A percentile compares a stretch with the other conserved stretches of the same genome.
phyloP scores from a whole-genome alignment of 2,888 invertebrate genomes.

The Hydropsyche betteni region DNA sequence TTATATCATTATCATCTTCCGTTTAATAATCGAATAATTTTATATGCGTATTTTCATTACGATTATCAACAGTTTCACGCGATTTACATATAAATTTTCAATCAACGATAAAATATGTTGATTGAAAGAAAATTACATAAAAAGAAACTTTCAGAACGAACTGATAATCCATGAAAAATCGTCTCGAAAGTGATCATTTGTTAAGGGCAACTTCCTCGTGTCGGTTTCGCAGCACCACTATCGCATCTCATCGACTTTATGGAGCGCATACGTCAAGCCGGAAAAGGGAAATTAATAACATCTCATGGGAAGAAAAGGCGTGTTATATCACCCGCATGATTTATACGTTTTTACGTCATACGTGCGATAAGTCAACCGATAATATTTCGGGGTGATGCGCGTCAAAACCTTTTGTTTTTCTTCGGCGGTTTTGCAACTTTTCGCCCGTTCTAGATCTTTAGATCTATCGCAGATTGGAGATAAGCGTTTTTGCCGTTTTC shows the following conservation, averaged over 20 bases:
- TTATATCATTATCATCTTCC: no score
- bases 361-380: conserved; percentile 12
- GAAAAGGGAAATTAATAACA: conserved; percentile 27
- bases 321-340: conserved; percentile 29
- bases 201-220: no score
- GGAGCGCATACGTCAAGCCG: conserved; percentile 11
- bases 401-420: conserved; percentile 26
- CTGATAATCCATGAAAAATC: no score
- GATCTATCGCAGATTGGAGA: not conserved
- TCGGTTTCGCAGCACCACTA: not conserved
- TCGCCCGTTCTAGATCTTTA: not conserved
- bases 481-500: not conserved
- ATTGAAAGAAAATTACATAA: no score
- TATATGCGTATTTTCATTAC: no score
- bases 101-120: no score
- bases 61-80: no score
- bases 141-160: no score
- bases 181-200: no score
- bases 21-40: no score
- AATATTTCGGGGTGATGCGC: conserved; percentile 16
- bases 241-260: conserved; percentile 30
- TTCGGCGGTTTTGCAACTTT: conserved; percentile 8
- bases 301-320: conserved; percentile 24
- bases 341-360: conserved; percentile 15
- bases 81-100: no score